These are phyloP conservation scores for Theocolax elegans DNA, from an alignment of 1,140 invertebrate species.

Conservation along the genomic window DNA sequence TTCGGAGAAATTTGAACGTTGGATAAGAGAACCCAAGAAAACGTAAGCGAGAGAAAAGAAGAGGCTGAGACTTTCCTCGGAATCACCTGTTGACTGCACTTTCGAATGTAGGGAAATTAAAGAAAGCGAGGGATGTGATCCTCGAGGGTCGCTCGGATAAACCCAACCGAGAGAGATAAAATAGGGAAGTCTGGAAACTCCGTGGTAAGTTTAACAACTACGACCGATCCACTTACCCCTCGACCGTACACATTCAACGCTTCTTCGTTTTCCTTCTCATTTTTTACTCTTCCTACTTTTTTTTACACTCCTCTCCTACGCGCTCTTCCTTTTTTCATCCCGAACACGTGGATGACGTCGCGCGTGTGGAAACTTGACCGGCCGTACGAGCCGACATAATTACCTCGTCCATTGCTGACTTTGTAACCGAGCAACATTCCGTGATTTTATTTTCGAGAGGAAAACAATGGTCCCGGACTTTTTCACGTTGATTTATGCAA, in stretches of 20 bases:
- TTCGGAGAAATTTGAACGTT: too few relatives aligned
- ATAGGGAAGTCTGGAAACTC: background rate
- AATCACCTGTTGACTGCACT: conserved; percentile 51
- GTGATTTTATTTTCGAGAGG: too few relatives aligned
- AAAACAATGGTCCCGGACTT: too few relatives aligned
- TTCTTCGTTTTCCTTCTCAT: background rate
- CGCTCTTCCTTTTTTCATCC: background rate
- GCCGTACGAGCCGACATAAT: too few relatives aligned
- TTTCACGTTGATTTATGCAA: too few relatives aligned
- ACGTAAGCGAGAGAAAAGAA: background rate
- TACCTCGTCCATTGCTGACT: too few relatives aligned
- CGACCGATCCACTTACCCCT: conserved; percentile 43
- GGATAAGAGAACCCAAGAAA: too few relatives aligned
- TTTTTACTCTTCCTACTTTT: background rate
- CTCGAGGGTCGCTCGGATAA: background rate
- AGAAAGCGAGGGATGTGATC: conserved; percentile 31
- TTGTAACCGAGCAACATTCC: too few relatives aligned
- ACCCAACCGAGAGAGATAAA: background rate
- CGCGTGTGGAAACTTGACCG: too few relatives aligned
- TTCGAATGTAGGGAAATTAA: conserved; percentile 46
- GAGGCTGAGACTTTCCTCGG: conserved; percentile 19
- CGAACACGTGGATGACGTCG: too few relatives aligned
- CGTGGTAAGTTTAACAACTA: conserved; percentile 42
- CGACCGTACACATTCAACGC: conserved; percentile 14
- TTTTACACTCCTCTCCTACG: background rate